Evolutionary conservation across 1,140 invertebrate genomes (phyloP).

Genomic region (Atta colombica): DNA sequence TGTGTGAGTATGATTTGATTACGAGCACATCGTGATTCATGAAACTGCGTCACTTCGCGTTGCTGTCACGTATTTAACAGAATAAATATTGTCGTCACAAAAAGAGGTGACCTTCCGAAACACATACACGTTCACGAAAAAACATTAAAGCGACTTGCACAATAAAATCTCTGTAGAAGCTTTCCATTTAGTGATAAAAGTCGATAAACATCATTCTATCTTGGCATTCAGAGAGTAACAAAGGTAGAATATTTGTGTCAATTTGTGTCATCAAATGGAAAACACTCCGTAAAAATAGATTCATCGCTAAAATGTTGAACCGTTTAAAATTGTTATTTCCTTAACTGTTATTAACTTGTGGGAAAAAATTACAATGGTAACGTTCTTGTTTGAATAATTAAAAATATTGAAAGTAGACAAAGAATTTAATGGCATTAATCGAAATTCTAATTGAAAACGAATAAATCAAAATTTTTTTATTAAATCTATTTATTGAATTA

Average conservation of each 20-base stretch:
- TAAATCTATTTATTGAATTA: too few species aligned
- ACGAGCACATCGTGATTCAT: conserved; percentile 52
- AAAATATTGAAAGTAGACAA: not conserved
- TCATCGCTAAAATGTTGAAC: not conserved
- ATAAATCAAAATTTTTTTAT: too few species aligned
- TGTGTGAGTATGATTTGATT: conserved; percentile 41
- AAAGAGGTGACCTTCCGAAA: not conserved
- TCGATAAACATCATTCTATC: too few species aligned
- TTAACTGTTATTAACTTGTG: not conserved
- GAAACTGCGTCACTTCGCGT: conserved; percentile 44
- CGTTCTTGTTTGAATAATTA: not conserved
- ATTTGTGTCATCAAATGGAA: too few species aligned
- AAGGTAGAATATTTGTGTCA: too few species aligned
- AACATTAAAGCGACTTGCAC: not conserved
- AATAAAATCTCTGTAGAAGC: not conserved
- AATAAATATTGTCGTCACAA: conserved; percentile 15
- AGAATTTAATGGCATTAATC: too few species aligned
- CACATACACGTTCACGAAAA: not conserved
- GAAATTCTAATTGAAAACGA: too few species aligned
- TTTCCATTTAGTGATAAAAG: too few species aligned
- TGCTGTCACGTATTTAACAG: conserved; percentile 15
- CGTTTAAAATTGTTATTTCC: not conserved
- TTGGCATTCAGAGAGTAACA: too few species aligned
- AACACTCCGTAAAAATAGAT: too few species aligned
- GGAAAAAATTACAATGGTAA: not conserved